Evolutionary conservation across 2,797 vertebrate species (phyloP).

Genomic region (Dicrostonyx torquatus): DNA sequence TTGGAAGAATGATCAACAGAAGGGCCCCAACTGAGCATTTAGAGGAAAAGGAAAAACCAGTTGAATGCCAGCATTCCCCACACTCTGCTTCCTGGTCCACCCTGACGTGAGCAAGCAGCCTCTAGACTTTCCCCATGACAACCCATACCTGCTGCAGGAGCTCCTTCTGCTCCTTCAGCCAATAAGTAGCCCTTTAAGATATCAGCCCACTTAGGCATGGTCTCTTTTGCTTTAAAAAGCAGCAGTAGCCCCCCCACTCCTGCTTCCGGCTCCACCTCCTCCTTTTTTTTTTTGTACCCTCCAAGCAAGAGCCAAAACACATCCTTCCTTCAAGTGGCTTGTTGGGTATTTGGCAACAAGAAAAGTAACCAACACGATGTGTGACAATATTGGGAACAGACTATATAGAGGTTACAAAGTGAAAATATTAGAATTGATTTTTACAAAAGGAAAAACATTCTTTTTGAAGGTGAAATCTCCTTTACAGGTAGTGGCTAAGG

Average conservation of each 20-base stretch:
- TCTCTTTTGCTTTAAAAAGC: no score
- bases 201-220: no score
- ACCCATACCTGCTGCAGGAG: no score
- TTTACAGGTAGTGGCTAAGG: not conserved
- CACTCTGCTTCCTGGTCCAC: not conserved
- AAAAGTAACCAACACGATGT: not conserved
- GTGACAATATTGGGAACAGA: not conserved
- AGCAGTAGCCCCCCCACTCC: no score
- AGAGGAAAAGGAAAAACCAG: not conserved
- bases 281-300: no score
- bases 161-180: no score
- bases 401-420: not conserved
- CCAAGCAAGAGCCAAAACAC: not conserved
- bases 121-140: not conserved
- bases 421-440: not conserved
- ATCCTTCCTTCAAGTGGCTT: no score
- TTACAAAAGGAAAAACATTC: not conserved
- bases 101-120: not conserved
- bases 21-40: not conserved
- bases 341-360: not conserved
- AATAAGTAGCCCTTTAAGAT: no score
- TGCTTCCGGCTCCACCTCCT: no score
- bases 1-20: not conserved
- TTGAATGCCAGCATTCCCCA: not conserved
- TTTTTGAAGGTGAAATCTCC: constrained; percentile 27